Conservation (phyloP, 1,140 invertebrate species). For the Bombus consobrinus region DNA sequence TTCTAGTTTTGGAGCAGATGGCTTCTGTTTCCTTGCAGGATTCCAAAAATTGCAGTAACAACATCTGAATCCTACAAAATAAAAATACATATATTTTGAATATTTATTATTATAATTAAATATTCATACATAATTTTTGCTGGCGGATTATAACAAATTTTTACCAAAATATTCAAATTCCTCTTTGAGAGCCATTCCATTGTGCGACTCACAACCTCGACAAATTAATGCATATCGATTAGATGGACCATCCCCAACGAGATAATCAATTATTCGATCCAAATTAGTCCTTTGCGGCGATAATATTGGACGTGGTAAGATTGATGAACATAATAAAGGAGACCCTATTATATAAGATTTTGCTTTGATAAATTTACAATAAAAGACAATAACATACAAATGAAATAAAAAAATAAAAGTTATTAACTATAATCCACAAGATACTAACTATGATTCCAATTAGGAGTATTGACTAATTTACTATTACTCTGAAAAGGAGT, state of each 20-base stretch:
- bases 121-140: conserved; percentile 8
- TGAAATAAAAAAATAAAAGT: neutral
- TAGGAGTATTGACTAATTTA: conserved; percentile 69
- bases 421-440: conserved; percentile 19
- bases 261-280: conserved; percentile 95
- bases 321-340: conserved; percentile 78
- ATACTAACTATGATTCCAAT: conserved; percentile 73
- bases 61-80: conserved; percentile 88
- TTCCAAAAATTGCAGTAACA: conserved; percentile 94
- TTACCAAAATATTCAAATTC: conserved; percentile 96
- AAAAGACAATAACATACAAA: conserved; percentile 1
- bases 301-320: conserved; percentile 82
- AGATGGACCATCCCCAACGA: conserved; percentile 97
- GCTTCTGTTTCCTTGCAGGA: conserved; percentile 91
- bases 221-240: conserved; percentile 98
- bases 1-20: conserved; percentile 87
- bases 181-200: conserved; percentile 98
- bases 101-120: conserved; percentile 5
- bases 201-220: conserved; percentile 93
- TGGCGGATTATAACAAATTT: conserved; percentile 46
- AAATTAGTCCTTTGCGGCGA: conserved; percentile 87
- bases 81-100: conserved; percentile 22
- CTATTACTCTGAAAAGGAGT: conserved; percentile 55
- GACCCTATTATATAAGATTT: conserved; percentile 26
- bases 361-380: conserved; percentile 26